These are phyloP conservation scores for Atta texana DNA, from an alignment of 1,140 invertebrate species.

Conservation along the genomic window DNA sequence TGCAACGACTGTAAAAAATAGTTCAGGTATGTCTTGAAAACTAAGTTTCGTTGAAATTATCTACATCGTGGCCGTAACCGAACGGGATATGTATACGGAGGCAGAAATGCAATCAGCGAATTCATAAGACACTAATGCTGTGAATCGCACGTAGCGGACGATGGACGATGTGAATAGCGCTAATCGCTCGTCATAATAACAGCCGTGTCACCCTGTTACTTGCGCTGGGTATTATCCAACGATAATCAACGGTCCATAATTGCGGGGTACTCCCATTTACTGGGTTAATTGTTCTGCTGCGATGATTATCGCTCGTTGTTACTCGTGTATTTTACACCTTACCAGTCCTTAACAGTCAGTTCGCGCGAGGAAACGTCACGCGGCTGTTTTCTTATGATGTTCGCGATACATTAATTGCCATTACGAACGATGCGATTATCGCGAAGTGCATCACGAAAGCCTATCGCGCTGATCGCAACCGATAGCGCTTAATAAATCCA, in stretches of 20 bases:
- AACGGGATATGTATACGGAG: slow-evolving; percentile 9
- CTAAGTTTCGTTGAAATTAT: neutral
- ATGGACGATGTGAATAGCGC: slow-evolving; percentile 59
- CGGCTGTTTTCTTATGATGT: slow-evolving; percentile 53
- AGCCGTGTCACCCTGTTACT: slow-evolving; percentile 72
- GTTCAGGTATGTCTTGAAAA: neutral
- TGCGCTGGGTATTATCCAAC: slow-evolving; percentile 67
- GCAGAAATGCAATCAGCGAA: slow-evolving; percentile 70
- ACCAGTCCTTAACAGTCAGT: slow-evolving; percentile 55
- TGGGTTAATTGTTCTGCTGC: slow-evolving; percentile 71
- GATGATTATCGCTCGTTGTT: slow-evolving; percentile 59
- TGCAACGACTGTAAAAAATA: neutral
- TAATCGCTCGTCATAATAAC: slow-evolving; percentile 73
- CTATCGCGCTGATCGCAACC: slow-evolving; percentile 12
- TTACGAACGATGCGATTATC: slow-evolving; percentile 38
- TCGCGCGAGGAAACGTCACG: slow-evolving; percentile 23
- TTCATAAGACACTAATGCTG: slow-evolving; percentile 68
- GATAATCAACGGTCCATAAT: slow-evolving; percentile 71
- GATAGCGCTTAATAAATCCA: slow-evolving; percentile 43
- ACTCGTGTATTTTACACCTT: slow-evolving; percentile 49
- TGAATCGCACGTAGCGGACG: slow-evolving; percentile 49
- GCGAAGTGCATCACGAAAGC: slow-evolving; percentile 33
- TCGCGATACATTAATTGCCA: slow-evolving; percentile 56
- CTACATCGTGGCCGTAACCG: neutral
- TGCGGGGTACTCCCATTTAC: slow-evolving; percentile 56